Evolutionary conservation across 2,113 vertebrate species (phyloP), one percentile per base, ranked within the genome.

Genomic region (Mus pahari): DNA sequence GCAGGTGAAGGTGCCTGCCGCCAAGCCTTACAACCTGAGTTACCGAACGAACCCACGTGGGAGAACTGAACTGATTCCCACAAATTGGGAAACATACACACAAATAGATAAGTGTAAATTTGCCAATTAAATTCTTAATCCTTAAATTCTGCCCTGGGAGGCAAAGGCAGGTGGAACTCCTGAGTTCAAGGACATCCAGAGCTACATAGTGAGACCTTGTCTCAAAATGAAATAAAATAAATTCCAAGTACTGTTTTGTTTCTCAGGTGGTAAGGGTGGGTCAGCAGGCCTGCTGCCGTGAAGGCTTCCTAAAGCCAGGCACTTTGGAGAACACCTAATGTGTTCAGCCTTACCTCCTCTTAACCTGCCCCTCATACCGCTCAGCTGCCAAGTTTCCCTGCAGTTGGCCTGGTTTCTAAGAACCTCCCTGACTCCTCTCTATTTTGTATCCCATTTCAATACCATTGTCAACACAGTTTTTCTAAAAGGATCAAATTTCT

Each of bases 401-500:
- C 28, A 48, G 26, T 62, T 17, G 26, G 66, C 60, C 24, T 86
- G n/a, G 66, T 60, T 86, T 79, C 48, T 73, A n/a, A 70, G 17
- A 83, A 31, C 92, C 90, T 96, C 64, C 36, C 86, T 17, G 17
- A 39, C 66, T 78, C 42, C 42, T 66, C 62, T n/a, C 84, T 77
- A 53, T 33, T 68, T 88, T 28, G n/a, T 53, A 22, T 55, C 26
- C 64, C 78, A 50, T 24, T 26, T 74, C 84, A 60, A 60, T 24
- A 26, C 5, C 33, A 28, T 24, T 50, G 74, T 88, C 92, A 83
- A 92, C 74, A 64, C 45, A 20, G 60, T 24, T 74, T 93, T 68
- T 97, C 89, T 94, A 70, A 86, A 89, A 82, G 70, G 24, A n/a
- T 55, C 58, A 73, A 68, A 91, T 77, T 70, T 92, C 36, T 91